Evolutionary conservation across 1,140 invertebrate species (phyloP), one percentile per base, ranked within the genome.

Genomic region (Sesamia nonagrioides): DNA sequence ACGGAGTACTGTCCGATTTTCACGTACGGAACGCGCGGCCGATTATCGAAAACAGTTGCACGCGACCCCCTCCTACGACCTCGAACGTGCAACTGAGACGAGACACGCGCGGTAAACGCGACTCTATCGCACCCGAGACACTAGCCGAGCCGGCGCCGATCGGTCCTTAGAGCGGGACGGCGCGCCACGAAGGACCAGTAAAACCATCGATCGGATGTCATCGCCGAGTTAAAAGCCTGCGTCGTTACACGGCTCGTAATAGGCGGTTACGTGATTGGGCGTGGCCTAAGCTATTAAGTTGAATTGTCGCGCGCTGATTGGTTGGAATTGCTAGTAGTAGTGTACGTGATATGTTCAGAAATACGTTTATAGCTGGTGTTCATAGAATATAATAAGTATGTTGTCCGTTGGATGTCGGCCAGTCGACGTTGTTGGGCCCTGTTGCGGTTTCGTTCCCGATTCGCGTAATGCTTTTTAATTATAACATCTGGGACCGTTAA

Each of bases 251-350:
- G 90, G 88, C 83, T 89, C 89, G 92, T 95, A 95, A 95, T 95
- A 95, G 93, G 93, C 93, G 93, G 93, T 92, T 93, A 95, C 93
- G 93, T 95, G 93, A 94, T 90, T 89, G 93, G 93, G 93, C 93
- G 93, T 94, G 93, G 93, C 91, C 78, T 84, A 60, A 81, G 82
- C 91, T 95, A 95, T 94, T 94, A 94, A 93, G 91, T 92, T 92
- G 92, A 94, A 95, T 95, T 92, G 93, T 93, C 92, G 91, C 91
- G 85, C 82, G 87, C 89, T 94, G 93, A 95, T 95, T 95, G 93
- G 93, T 94, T 95, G 88, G 92, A 95, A 95, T 94, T 92, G 92
- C 89, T 91, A 91, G 91, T 94, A 95, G 93, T 89, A 87, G 88
- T 76, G 88, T 92, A 95, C 93, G 93, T 95, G 93, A 94, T 95